Conservation (phyloP, 2,797 vertebrate genomes). For the Acomys russatus region DNA sequence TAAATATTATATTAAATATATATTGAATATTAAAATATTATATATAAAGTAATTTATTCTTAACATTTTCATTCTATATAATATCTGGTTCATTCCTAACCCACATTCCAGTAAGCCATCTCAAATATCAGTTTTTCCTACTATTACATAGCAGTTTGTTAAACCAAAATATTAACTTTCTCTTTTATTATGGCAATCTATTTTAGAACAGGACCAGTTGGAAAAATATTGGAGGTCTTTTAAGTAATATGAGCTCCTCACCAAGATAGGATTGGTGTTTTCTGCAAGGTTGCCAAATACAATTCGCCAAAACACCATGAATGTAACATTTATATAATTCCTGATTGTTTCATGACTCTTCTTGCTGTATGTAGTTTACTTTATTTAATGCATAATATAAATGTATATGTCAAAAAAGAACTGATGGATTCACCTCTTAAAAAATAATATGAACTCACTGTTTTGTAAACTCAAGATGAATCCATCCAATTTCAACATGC, state of each 20-base stretch:
- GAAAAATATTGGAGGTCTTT: constrained; percentile 50
- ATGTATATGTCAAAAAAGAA: too few species aligned
- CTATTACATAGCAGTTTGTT: constrained; percentile 11
- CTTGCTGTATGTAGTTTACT: too few species aligned
- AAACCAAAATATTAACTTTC: constrained; percentile 40
- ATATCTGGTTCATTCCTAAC: background rate
- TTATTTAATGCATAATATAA: too few species aligned
- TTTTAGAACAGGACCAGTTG: constrained; percentile 43
- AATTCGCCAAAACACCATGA: too few species aligned
- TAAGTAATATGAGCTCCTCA: constrained; percentile 24
- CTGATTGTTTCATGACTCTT: too few species aligned
- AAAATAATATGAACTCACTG: background rate
- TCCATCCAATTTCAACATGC: constrained; percentile 46
- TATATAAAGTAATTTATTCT: constrained; percentile 38
- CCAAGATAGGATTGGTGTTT: too few species aligned
- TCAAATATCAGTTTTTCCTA: constrained; percentile 43
- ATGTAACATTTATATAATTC: too few species aligned
- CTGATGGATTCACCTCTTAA: too few species aligned
- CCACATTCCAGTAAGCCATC: background rate
- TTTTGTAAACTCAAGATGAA: constrained; percentile 50
- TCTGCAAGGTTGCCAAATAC: too few species aligned
- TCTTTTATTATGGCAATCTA: constrained; percentile 38
- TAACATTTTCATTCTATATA: constrained; percentile 44
- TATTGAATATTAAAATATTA: background rate
- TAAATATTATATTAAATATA: too few species aligned